These are phyloP conservation scores for Eudasyphora cyanicolor DNA, from an alignment of 2,888 invertebrate genomes.

Conservation along the genomic window DNA sequence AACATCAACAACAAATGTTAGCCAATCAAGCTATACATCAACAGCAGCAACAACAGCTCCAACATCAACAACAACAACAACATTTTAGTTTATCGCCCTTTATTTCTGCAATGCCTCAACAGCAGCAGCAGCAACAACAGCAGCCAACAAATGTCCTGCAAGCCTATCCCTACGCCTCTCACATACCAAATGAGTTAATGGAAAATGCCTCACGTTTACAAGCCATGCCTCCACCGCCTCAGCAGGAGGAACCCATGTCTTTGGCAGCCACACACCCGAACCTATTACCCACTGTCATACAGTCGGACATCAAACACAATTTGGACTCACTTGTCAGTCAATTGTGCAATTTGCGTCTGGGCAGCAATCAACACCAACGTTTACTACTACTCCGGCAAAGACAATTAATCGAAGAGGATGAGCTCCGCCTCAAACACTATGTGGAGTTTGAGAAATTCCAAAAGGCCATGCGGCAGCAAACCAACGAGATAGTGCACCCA, in stretches of 20 bases:
- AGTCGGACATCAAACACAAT: conserved; percentile 80
- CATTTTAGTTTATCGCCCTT: conserved; percentile 68
- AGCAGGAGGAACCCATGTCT: conserved; percentile 77
- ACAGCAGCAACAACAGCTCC: conserved; percentile 45
- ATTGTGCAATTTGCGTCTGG: conserved; percentile 77
- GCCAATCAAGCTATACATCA: conserved; percentile 43
- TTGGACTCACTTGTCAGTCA: conserved; percentile 78
- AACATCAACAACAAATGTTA: conserved; percentile 61
- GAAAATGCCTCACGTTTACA: conserved; percentile 43
- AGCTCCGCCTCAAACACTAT: conserved; percentile 78
- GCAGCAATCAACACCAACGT: conserved; percentile 78
- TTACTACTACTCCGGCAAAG: conserved; percentile 78
- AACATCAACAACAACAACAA: conserved; percentile 63
- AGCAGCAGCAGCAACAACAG: conserved; percentile 67
- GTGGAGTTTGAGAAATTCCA: conserved; percentile 80
- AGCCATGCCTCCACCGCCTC: conserved; percentile 44
- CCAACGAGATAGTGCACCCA: conserved; percentile 62
- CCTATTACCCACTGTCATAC: conserved; percentile 77
- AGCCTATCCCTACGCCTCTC: conserved; percentile 62
- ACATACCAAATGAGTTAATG: not conserved
- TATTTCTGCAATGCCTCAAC: conserved; percentile 56
- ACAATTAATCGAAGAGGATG: conserved; percentile 80
- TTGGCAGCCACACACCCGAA: conserved; percentile 78
- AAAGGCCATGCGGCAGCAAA: conserved; percentile 75
- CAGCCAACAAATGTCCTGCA: conserved; percentile 60